These are phyloP conservation scores for Chaetorhynchus papuensis DNA, from an alignment of 2,113 vertebrate species.

Conservation along the genomic window DNA sequence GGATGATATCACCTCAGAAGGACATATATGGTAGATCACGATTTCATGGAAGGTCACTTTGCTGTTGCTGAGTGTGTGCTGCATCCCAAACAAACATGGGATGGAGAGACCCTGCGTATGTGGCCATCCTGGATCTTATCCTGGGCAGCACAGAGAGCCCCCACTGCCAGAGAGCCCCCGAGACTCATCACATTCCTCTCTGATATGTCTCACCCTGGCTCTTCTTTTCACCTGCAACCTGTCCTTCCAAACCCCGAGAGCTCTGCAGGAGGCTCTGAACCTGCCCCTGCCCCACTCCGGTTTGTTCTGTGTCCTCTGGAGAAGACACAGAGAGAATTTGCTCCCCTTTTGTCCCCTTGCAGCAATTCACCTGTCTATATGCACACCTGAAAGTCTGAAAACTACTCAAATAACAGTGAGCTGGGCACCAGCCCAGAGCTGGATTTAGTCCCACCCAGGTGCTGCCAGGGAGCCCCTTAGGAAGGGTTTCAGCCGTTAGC, in stretches of 20 bases:
- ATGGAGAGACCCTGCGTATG: background rate
- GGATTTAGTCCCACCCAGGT: background rate
- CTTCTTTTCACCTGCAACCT: background rate
- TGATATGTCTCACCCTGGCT: background rate
- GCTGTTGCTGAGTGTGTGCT: accelerated
- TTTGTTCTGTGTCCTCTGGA: background rate
- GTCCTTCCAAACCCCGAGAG: background rate
- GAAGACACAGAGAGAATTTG: background rate
- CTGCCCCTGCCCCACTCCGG: background rate
- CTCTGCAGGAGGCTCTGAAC: background rate
- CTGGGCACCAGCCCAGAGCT: background rate
- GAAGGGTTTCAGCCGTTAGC: background rate
- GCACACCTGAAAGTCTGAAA: background rate
- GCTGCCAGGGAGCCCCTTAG: background rate
- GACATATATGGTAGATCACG: background rate
- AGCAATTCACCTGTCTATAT: background rate
- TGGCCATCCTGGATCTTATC: background rate
- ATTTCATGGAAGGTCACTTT: background rate
- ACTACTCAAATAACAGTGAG: background rate
- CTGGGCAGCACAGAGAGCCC: background rate
- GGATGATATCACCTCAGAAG: background rate
- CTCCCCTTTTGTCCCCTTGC: background rate
- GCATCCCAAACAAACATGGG: background rate
- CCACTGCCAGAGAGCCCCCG: background rate
- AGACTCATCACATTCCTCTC: background rate